phyloP scores from a whole-genome alignment of 2,113 vertebrate species.

The Perognathus longimembris region DNA sequence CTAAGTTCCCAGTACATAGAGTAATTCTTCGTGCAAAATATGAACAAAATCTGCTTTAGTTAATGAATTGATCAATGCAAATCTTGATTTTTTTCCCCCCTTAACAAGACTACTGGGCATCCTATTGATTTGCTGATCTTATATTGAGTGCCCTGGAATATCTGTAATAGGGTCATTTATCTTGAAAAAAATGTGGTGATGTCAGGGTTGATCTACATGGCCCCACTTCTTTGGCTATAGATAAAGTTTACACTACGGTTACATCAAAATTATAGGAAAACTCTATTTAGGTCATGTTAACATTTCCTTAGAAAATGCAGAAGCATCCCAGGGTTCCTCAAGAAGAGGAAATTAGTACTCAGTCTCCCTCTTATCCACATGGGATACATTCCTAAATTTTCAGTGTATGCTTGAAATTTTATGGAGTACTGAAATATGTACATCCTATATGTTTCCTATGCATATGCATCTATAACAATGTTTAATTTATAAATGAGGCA shows the following conservation, averaged over 20 bases:
- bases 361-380: not conserved
- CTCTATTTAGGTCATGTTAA: not conserved
- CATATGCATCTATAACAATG: not conserved
- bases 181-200: not conserved
- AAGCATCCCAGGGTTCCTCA: not conserved
- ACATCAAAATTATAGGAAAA: conserved; percentile 24
- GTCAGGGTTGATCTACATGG: not conserved
- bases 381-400: not conserved
- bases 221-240: not conserved
- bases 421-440: not conserved
- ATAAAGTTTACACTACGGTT: not conserved
- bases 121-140: not conserved
- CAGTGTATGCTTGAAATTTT: not conserved
- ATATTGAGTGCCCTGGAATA: accelerated
- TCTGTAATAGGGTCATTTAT: not conserved
- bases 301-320: not conserved
- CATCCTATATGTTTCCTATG: not conserved
- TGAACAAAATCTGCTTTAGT: not conserved
- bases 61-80: not conserved
- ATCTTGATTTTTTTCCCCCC: conserved; percentile 5
- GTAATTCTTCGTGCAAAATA: not conserved
- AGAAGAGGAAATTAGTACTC: not conserved
- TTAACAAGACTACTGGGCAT: not conserved
- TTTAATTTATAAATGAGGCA: not conserved
- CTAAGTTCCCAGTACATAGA: not conserved